Conservation (phyloP, 2,113 vertebrate species). For the Prunella fulvescens region DNA sequence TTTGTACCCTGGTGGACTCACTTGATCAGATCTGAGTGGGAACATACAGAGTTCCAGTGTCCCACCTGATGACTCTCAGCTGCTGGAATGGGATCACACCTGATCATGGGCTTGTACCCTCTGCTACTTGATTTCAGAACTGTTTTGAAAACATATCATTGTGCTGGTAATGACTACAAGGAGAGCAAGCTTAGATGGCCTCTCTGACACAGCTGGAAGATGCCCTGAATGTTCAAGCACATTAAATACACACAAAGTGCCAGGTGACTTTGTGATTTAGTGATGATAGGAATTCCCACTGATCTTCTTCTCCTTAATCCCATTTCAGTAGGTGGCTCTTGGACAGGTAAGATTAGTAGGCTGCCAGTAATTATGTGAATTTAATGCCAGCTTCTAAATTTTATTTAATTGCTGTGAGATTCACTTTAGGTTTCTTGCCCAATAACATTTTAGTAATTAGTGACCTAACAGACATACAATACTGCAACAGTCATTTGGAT, state of each 20-base stretch:
- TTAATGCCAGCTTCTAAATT: background rate
- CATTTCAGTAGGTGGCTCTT: background rate
- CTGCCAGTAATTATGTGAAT: background rate
- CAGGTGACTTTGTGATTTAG: background rate
- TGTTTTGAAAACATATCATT: background rate
- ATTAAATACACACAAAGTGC: background rate
- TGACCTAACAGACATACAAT: background rate
- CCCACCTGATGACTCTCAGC: background rate
- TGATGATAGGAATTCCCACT: background rate
- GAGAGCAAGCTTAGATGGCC: background rate
- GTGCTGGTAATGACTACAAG: background rate
- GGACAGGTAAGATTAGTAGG: background rate
- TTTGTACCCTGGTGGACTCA: background rate
- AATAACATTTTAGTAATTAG: background rate
- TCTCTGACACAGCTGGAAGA: background rate
- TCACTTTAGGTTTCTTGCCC: background rate
- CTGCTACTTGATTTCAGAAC: background rate
- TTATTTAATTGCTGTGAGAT: background rate
- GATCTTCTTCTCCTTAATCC: background rate
- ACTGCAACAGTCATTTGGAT: background rate
- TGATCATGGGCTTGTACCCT: background rate
- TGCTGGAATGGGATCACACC: background rate
- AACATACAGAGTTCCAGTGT: fast-evolving
- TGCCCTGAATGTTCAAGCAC: background rate
- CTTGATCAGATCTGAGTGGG: background rate